These are phyloP conservation scores for Torymus texanus DNA, from an alignment of 2,888 invertebrate species.

Conservation along the genomic window DNA sequence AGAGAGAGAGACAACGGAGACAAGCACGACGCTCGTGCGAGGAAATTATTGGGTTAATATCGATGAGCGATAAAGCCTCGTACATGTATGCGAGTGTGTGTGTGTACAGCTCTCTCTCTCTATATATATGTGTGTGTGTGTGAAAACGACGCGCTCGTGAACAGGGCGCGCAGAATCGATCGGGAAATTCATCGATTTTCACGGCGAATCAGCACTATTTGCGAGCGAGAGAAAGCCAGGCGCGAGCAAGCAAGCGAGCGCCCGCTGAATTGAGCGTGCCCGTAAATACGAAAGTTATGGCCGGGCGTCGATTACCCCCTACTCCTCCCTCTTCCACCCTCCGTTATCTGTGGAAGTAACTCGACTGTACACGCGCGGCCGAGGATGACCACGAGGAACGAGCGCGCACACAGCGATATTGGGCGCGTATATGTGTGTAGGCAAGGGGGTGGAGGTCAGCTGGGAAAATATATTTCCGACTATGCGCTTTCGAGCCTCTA, in stretches of 20 bases:
- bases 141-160: not conserved
- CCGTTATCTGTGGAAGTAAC: constrained; percentile 44
- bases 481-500: constrained; percentile 30
- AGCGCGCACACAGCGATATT: too few relatives aligned
- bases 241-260: constrained; percentile 46
- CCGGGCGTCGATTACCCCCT: constrained; percentile 43
- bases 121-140: not conserved
- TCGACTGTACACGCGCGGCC: not conserved
- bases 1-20: not conserved
- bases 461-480: constrained; percentile 48
- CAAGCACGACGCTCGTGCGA: constrained; percentile 9
- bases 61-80: constrained; percentile 32
- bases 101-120: not conserved
- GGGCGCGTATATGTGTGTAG: not conserved
- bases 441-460: constrained; percentile 1
- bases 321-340: too few relatives aligned
- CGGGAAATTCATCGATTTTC: constrained; percentile 55
- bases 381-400: not conserved
- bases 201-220: constrained; percentile 59
- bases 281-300: constrained; percentile 62
- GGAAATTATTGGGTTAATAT: constrained; percentile 49
- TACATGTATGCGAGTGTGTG: not conserved
- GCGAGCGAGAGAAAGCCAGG: constrained; percentile 43
- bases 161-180: not conserved
- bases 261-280: constrained; percentile 57